A percentile compares a stretch with the other conserved stretches of the same genome.
These are phyloP conservation scores for Melipona bicolor DNA, from an alignment of 2,888 invertebrate species.

Conservation along the genomic window DNA sequence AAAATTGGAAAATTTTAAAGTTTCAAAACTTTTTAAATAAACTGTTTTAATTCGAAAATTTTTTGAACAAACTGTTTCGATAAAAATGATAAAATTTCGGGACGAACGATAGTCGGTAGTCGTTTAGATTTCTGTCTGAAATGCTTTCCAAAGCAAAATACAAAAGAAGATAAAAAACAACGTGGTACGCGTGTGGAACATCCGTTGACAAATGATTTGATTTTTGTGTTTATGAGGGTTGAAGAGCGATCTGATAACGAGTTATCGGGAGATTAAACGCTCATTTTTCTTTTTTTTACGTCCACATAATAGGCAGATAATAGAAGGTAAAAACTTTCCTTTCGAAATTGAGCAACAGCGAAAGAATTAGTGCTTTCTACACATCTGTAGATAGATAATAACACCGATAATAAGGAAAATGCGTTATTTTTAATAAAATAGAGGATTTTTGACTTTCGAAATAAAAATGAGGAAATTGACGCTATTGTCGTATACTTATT, in stretches of 20 bases:
- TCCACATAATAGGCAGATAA: background rate
- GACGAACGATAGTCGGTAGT: background rate
- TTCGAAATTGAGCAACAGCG: background rate
- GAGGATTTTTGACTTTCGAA: background rate
- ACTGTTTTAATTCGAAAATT: too few relatives aligned
- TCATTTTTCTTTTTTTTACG: background rate
- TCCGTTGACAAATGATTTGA: background rate
- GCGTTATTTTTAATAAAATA: background rate
- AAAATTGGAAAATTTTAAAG: too few relatives aligned
- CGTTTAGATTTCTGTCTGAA: background rate
- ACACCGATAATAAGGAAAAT: background rate
- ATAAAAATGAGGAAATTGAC: background rate
- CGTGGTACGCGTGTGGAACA: background rate
- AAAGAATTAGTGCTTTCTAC: background rate
- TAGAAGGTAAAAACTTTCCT: background rate
- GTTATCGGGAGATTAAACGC: background rate
- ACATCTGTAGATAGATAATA: background rate
- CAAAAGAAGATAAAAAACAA: background rate
- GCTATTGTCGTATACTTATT: background rate
- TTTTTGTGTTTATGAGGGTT: background rate
- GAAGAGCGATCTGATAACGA: background rate
- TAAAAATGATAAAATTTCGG: background rate
- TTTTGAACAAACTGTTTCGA: background rate
- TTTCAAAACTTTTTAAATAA: too few relatives aligned
- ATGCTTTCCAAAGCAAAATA: background rate